phyloP scores from a whole-genome alignment of 2,888 invertebrate genomes.

The Nesidiocoris tenuis region DNA sequence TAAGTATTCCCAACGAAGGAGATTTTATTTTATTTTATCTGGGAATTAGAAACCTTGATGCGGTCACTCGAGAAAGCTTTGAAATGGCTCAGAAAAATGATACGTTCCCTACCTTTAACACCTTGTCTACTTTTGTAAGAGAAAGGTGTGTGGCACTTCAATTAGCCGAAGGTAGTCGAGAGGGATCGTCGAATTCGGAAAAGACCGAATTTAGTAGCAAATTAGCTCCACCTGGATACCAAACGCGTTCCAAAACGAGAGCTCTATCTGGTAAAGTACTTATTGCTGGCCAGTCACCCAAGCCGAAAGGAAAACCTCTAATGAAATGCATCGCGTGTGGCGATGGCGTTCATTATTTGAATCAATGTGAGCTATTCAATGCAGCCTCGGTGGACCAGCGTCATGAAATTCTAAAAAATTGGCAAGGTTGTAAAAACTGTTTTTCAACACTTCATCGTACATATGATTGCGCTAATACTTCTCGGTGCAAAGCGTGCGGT shows the following conservation, averaged over 20 bases:
- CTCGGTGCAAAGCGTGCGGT: not conserved
- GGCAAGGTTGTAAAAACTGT: not conserved
- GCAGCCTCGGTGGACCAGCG: not conserved
- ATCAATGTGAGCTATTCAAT: not conserved
- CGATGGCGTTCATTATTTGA: not conserved
- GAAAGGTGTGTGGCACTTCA: not conserved
- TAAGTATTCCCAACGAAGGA: not conserved
- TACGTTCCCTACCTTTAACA: not conserved
- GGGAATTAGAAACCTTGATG: not conserved
- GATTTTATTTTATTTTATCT: conserved; percentile 2
- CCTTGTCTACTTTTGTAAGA: not conserved
- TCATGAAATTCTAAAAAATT: not conserved
- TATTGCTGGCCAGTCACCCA: not conserved
- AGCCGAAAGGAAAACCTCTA: not conserved
- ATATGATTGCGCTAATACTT: not conserved
- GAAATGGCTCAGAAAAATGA: not conserved
- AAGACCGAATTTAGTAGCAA: not conserved
- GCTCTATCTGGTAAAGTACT: not conserved
- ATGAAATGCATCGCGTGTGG: not conserved
- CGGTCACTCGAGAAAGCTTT: not conserved
- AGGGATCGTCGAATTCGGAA: not conserved
- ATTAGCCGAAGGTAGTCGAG: not conserved
- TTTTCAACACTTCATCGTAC: not conserved
- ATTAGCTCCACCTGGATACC: not conserved
- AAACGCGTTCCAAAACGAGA: not conserved